Evolutionary conservation across 2,888 invertebrate genomes (phyloP).

Genomic region (Drosophila eohydei): DNA sequence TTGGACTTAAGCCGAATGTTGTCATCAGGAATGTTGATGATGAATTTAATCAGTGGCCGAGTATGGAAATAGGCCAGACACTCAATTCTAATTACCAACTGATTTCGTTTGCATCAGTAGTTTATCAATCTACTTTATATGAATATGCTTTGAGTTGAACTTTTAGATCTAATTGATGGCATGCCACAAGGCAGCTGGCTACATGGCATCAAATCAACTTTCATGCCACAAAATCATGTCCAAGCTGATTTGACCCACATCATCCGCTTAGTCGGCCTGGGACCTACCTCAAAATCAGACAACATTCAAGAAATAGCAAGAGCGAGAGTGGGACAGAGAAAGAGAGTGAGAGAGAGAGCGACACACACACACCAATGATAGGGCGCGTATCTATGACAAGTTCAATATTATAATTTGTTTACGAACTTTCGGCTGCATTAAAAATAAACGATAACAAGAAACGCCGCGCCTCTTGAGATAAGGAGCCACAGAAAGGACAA

Average conservation of each 20-base stretch:
- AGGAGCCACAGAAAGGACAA: slow-evolving; percentile 60
- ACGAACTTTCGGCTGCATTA: slow-evolving; percentile 73
- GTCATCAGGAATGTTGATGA: background rate
- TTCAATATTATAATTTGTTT: slow-evolving; percentile 80
- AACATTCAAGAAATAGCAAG: background rate
- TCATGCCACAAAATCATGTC: slow-evolving; percentile 53
- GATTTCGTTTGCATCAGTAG: background rate
- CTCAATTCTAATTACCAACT: background rate
- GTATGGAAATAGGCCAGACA: background rate
- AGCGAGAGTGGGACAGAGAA: background rate
- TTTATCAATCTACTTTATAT: background rate
- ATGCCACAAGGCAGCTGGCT: background rate
- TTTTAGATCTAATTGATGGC: slow-evolving; percentile 36
- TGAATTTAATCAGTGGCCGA: background rate
- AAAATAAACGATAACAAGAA: slow-evolving; percentile 73
- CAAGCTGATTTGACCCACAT: slow-evolving; percentile 57
- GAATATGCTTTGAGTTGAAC: background rate
- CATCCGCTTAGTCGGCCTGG: slow-evolving; percentile 41
- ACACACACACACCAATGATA: slow-evolving; percentile 30
- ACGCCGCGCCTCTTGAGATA: slow-evolving; percentile 57
- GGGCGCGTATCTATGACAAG: slow-evolving; percentile 77
- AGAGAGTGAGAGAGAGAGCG: background rate
- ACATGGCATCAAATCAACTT: slow-evolving; percentile 23
- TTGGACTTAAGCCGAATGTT: background rate
- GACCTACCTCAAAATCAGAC: slow-evolving; percentile 63